Evolutionary conservation across 2,888 invertebrate genomes (phyloP).

Genomic region (Coelopa pilipes): DNA sequence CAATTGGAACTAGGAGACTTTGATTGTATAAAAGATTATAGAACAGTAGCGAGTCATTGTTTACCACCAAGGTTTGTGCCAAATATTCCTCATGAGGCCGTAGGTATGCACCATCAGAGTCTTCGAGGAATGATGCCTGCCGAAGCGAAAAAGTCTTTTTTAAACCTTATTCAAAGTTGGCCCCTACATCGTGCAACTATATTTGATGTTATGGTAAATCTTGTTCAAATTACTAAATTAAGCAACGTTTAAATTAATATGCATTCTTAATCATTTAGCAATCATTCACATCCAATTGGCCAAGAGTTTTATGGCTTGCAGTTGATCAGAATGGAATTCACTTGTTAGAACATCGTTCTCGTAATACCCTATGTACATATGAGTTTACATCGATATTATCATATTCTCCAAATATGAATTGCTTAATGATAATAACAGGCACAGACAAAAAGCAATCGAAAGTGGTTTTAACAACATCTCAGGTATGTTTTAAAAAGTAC

Average conservation of each 20-base stretch:
- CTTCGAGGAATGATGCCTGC: conserved; percentile 86
- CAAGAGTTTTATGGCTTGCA: conserved; percentile 90
- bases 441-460: conserved; percentile 92
- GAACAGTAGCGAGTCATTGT: conserved; percentile 80
- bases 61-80: conserved; percentile 86
- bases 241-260: neutral
- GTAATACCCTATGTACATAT: conserved; percentile 90
- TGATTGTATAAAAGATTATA: conserved; percentile 75
- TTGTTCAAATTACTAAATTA: neutral
- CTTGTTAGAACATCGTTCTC: conserved; percentile 86
- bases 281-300: conserved; percentile 96
- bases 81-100: conserved; percentile 82
- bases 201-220: conserved; percentile 89
- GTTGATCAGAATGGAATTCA: conserved; percentile 93
- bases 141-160: conserved; percentile 91
- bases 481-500: conserved; percentile 69
- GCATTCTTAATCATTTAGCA: conserved; percentile 71
- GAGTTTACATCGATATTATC: conserved; percentile 90
- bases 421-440: conserved; percentile 92
- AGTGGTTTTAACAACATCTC: conserved; percentile 91
- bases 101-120: conserved; percentile 91
- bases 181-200: conserved; percentile 92
- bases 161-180: conserved; percentile 94
- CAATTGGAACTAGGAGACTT: conserved; percentile 92
- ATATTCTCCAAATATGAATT: conserved; percentile 91